These are phyloP conservation scores for Sesamia nonagrioides DNA, from an alignment of 1,140 invertebrate genomes.

Conservation along the genomic window DNA sequence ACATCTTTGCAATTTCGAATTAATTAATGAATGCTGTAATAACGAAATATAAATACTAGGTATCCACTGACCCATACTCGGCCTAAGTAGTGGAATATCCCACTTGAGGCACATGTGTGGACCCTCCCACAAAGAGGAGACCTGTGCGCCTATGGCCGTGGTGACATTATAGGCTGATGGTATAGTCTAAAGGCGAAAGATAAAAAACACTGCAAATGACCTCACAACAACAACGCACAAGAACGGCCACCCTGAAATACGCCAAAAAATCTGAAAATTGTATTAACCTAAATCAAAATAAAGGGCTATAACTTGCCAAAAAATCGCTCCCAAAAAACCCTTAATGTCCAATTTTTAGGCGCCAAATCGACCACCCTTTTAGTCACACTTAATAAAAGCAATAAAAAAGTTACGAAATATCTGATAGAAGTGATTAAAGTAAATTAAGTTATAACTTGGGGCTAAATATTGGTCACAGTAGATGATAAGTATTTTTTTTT, in stretches of 20 bases:
- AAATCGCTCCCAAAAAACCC: conserved; percentile 55
- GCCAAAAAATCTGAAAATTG: conserved; percentile 48
- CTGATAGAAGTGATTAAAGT: conserved; percentile 69
- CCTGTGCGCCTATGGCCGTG: no score
- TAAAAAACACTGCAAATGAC: not conserved
- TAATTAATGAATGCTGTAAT: no score
- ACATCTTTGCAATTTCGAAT: no score
- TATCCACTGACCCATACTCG: no score
- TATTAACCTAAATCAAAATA: conserved; percentile 68
- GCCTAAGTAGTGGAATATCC: no score
- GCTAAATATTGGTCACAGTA: conserved; percentile 62
- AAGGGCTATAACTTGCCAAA: conserved; percentile 61
- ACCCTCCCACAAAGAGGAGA: no score
- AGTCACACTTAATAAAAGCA: conserved; percentile 67
- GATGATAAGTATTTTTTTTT: conserved; percentile 37
- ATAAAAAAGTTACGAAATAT: conserved; percentile 60
- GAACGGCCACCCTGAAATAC: conserved; percentile 49
- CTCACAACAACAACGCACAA: conserved; percentile 27
- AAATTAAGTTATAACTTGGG: conserved; percentile 72
- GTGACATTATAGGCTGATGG: no score
- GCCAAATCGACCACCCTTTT: conserved; percentile 77
- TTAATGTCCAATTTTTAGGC: conserved; percentile 62
- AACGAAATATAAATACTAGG: no score
- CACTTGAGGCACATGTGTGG: no score
- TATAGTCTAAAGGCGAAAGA: not conserved